These are phyloP conservation scores for Caranx melampygus DNA, from an alignment of 2,113 vertebrate species.

Conservation along the genomic window DNA sequence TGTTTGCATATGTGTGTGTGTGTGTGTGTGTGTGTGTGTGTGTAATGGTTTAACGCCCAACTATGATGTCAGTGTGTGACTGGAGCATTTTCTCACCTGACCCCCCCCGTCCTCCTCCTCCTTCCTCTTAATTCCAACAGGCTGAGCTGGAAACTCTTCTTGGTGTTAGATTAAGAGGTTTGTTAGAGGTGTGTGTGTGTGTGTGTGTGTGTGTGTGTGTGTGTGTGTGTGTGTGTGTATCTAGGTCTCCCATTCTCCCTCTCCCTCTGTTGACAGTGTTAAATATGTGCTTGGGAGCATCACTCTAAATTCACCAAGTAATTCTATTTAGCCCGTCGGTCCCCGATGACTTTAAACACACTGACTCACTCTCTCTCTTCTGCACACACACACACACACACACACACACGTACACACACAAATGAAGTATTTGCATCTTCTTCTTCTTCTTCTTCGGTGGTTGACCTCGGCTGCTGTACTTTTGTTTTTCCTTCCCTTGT, in stretches of 20 bases:
- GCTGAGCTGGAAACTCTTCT: conserved; percentile 48
- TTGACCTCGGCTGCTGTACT: neutral
- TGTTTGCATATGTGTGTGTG: neutral
- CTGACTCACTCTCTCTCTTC: conserved; percentile 44
- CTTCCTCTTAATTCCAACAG: conserved; percentile 21
- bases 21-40: no score
- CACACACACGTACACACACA: conserved; percentile 37
- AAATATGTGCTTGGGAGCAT: conserved; percentile 72
- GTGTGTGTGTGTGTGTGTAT: conserved; percentile 32
- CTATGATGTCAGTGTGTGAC: conserved; percentile 2
- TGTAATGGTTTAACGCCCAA: neutral
- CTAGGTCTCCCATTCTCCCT: conserved; percentile 32
- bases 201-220: conserved; percentile 29
- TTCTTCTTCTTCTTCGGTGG: neutral
- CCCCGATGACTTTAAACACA: conserved; percentile 68
- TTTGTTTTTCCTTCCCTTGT: conserved; percentile 25
- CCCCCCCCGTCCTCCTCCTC: neutral
- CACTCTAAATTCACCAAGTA: conserved; percentile 87
- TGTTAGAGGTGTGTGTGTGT: no score
- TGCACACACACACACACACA: no score
- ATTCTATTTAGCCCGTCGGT: conserved; percentile 85
- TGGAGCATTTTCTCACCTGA: conserved; percentile 23
- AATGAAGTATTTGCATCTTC: conserved; percentile 60
- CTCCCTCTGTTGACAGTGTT: conserved; percentile 70
- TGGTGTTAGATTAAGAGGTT: conserved; percentile 68